These are phyloP conservation scores for Percina caprodes DNA, from an alignment of 2,113 vertebrate species.

Conservation along the genomic window DNA sequence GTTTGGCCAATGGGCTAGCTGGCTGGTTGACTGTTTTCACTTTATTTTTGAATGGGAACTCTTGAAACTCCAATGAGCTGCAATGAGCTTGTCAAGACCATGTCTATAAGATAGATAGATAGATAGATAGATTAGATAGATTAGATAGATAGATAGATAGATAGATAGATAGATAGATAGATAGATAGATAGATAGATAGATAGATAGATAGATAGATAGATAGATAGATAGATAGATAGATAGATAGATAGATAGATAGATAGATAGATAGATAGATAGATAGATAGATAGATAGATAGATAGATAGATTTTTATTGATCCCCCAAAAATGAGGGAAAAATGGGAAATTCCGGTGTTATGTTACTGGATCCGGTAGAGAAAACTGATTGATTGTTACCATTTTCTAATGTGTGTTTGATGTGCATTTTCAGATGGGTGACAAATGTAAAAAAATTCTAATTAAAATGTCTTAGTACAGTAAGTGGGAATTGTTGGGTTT, in stretches of 20 bases:
- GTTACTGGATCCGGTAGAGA: background rate
- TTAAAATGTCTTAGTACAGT: background rate
- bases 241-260: too few species aligned
- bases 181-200: too few species aligned
- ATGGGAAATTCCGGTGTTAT: background rate
- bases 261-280: too few species aligned
- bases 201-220: too few species aligned
- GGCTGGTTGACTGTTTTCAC: slow-evolving; percentile 51
- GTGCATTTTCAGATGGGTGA: background rate
- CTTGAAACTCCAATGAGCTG: slow-evolving; percentile 27
- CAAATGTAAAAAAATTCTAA: background rate
- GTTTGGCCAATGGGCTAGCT: slow-evolving; percentile 17
- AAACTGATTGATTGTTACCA: background rate
- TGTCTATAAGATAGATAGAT: background rate
- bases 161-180: too few species aligned
- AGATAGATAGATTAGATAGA: too few species aligned
- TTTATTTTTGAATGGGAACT: slow-evolving; percentile 57
- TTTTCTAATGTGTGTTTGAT: slow-evolving; percentile 18
- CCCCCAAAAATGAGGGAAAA: too few species aligned
- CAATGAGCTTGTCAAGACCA: slow-evolving; percentile 21
- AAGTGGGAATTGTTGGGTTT: too few species aligned
- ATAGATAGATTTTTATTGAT: too few species aligned
- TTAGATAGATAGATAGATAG: too few species aligned
- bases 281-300: too few species aligned
- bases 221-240: too few species aligned